Percentiles rank a stretch among this genome's conserved stretches.
Evolutionary conservation across 2,888 invertebrate species (phyloP).

Genomic region (Micoletzkya japonica): DNA sequence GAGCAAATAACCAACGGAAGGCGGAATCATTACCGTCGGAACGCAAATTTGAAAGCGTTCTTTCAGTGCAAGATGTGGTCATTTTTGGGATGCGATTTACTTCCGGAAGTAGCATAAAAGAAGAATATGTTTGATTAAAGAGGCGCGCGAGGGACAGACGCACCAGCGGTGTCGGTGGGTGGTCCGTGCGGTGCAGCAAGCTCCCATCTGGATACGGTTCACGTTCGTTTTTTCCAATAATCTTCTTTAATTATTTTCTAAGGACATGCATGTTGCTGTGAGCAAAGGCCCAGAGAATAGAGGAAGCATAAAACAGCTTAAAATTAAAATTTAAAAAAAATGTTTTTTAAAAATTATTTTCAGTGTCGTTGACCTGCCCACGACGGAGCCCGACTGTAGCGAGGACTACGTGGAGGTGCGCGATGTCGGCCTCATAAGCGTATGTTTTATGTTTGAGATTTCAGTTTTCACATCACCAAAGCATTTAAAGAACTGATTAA

Average conservation of each 20-base stretch:
- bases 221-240: constrained; percentile 31
- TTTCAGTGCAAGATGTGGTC: no score
- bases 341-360: constrained; percentile 3
- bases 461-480: not conserved
- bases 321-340: not conserved
- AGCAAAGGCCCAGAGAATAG: not conserved
- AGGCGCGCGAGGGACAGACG: constrained; percentile 13
- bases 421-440: constrained; percentile 40
- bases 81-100: no score
- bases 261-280: not conserved
- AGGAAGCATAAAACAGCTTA: not conserved
- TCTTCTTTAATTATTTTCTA: not conserved
- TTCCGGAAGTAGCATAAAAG: not conserved
- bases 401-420: constrained; percentile 49
- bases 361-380: constrained; percentile 42
- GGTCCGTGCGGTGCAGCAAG: constrained; percentile 40
- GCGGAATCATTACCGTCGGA: no score
- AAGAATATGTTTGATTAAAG: constrained; percentile 4
- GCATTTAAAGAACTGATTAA: not conserved
- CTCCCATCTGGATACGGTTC: constrained; percentile 49
- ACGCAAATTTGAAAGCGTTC: no score
- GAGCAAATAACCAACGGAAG: no score
- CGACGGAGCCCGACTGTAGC: constrained; percentile 35
- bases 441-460: not conserved
- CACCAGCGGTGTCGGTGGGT: constrained; percentile 51